These are phyloP conservation scores for Meloidogyne floridensis DNA, from an alignment of 1,140 invertebrate genomes.

Conservation along the genomic window DNA sequence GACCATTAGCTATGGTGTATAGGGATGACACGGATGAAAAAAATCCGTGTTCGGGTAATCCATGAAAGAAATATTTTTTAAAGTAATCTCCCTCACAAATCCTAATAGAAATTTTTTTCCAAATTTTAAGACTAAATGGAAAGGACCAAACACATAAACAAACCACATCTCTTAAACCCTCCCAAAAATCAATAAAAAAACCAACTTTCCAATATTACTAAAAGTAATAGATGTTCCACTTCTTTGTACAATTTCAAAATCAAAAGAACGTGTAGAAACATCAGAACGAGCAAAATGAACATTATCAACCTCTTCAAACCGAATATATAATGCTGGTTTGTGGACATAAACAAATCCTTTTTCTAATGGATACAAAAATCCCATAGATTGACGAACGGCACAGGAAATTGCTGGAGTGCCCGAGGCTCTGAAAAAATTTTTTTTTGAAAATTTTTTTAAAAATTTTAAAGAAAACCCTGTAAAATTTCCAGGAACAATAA, in stretches of 20 bases:
- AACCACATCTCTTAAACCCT: too few relatives aligned
- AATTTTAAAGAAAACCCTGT: constrained; percentile 71
- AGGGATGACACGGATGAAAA: too few relatives aligned
- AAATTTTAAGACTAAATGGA: too few relatives aligned
- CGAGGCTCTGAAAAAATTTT: constrained; percentile 74
- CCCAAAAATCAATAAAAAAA: not conserved
- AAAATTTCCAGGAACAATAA: constrained; percentile 90
- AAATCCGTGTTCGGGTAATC: too few relatives aligned
- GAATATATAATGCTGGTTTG: constrained; percentile 94
- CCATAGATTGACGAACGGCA: constrained; percentile 96
- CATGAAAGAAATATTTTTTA: too few relatives aligned
- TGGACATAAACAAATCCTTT: constrained; percentile 98
- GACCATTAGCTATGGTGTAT: too few relatives aligned
- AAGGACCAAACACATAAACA: too few relatives aligned
- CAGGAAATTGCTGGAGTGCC: constrained; percentile 89
- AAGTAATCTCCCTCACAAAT: too few relatives aligned
- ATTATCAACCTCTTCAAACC: constrained; percentile 91
- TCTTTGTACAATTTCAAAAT: constrained; percentile 94
- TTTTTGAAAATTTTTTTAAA: not conserved
- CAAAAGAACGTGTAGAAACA: constrained; percentile 89
- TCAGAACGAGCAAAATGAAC: constrained; percentile 97
- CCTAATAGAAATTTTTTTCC: too few relatives aligned
- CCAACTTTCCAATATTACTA: constrained; percentile 89
- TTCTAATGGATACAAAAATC: constrained; percentile 95
- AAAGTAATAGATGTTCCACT: constrained; percentile 87